A percentile compares a stretch with the other conserved stretches of the same genome.
Evolutionary conservation across 92 coral and sea anemone species (phyloP).

Genomic region (Micromussa lordhowensis): DNA sequence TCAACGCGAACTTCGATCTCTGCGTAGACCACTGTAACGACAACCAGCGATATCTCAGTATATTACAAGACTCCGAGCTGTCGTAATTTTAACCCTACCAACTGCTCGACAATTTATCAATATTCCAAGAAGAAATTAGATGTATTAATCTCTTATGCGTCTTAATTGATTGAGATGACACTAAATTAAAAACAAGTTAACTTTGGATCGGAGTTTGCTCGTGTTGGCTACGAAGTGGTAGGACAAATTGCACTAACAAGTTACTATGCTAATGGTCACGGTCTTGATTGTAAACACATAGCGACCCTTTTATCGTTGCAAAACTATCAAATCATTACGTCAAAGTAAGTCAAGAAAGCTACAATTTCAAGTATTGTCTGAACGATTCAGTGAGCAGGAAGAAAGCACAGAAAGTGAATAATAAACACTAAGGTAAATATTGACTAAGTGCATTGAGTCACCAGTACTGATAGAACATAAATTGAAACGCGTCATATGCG

Average conservation of each 20-base stretch:
- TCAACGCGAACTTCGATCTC: not conserved
- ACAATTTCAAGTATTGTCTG: not conserved
- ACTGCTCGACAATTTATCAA: not conserved
- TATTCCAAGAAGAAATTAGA: not conserved
- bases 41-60: not conserved
- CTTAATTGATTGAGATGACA: not conserved
- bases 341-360: not conserved
- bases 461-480: not conserved
- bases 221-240: too few relatives aligned
- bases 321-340: not conserved
- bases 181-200: not conserved
- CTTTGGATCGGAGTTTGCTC: not conserved
- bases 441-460: slow-evolving; percentile 1
- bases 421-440: slow-evolving; percentile 8
- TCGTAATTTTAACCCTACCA: not conserved
- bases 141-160: not conserved
- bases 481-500: not conserved
- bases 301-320: not conserved
- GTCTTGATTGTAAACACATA: not conserved
- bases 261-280: not conserved
- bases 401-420: not conserved
- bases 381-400: slow-evolving; percentile 1
- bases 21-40: not conserved
- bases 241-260: too few relatives aligned
- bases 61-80: not conserved